These are phyloP conservation scores for Morphnarchus princeps DNA, from an alignment of 2,113 vertebrate genomes.

Conservation along the genomic window DNA sequence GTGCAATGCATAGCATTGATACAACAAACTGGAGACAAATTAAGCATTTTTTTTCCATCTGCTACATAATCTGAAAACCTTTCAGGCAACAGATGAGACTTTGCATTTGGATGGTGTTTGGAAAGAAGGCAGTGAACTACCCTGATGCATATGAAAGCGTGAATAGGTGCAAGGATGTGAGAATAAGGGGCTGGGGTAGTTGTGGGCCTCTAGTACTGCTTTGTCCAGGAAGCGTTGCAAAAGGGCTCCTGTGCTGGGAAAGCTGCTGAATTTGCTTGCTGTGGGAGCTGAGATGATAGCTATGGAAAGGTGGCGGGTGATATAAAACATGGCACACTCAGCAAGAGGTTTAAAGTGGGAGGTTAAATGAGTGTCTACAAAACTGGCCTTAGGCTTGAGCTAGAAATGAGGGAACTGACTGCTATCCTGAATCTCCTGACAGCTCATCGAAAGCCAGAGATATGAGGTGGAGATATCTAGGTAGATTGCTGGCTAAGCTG, in stretches of 20 bases:
- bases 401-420: background rate
- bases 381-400: background rate
- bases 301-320: slow-evolving; percentile 1
- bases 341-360: background rate
- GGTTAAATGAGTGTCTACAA: background rate
- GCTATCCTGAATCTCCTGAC: background rate
- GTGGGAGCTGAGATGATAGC: background rate
- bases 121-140: background rate
- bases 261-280: background rate
- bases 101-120: background rate
- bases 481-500: background rate
- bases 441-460: background rate
- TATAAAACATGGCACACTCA: background rate
- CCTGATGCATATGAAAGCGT: fast-evolving
- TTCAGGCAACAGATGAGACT: slow-evolving; percentile 1
- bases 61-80: background rate
- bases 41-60: background rate
- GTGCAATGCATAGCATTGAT: background rate
- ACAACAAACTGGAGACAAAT: background rate
- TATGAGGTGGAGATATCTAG: background rate
- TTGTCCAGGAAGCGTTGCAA: background rate
- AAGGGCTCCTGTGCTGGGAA: background rate
- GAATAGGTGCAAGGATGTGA: background rate
- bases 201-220: background rate
- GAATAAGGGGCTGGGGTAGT: background rate